Base-by-base conservation (phyloP, 2,888 invertebrate genomes). In the Leptura quadrifasciata region DNA sequence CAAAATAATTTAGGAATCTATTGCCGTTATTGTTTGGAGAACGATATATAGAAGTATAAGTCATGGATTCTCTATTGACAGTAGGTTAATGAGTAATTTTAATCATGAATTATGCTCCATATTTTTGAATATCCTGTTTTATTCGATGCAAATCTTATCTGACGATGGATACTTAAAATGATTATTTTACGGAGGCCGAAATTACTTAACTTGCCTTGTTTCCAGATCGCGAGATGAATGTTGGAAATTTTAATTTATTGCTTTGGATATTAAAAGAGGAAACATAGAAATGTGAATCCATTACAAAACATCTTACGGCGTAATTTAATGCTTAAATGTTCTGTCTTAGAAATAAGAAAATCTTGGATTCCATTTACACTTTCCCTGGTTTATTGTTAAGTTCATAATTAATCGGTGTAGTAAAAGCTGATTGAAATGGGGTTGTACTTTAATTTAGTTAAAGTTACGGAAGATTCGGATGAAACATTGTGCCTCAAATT, bases 381-480 rank as follows among this genome's bases (percentile, higher is more conserved):
- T 61, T 31, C 60, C 60, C 31, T 61, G 60, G 60, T 24, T 31
- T 61, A 31, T 27, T 61, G 60, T 27, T 61, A 61, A 31, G 31
- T 61, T 31, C 27, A 61, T 61, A 61, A 61, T 61, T 61, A 61
- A 61, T 61, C 10, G 60, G 31, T n/a, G 60, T 61, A 17, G 27
- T 61, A 61, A 15, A 61, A 61, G n/a, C 17, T 61, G 60, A 61
- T 61, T 61, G 60, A 61, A 61, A 27, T 31, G 31, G 24, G 60
- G 60, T 27, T 61, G 17, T 61, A 31, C 60, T 61, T 61, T 61
- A 61, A 61, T 61, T 61, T 61, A 61, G 60, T 67, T 67, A 24
- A 54, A 54, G 47, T 67, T 54, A 54, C 54, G 52, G 54, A 52
- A 24, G 54, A 24, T 52, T 15, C 27, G 20, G 65, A 67, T 67